Evolutionary conservation across 2,888 invertebrate species (phyloP).

Genomic region (Calameuta filiformis): DNA sequence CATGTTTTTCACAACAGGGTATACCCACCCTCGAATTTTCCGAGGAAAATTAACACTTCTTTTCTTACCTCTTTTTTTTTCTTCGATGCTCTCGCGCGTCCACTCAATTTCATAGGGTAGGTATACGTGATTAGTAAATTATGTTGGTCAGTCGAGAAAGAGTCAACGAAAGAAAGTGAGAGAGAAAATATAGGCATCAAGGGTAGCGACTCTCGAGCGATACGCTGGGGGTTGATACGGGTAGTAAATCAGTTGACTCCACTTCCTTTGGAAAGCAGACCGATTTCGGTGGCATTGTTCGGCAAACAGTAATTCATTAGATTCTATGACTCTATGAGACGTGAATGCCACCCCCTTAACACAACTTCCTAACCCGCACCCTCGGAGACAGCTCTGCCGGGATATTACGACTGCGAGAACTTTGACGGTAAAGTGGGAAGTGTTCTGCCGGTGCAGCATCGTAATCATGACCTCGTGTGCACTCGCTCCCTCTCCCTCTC

Average conservation of each 20-base stretch:
- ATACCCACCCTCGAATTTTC: neutral
- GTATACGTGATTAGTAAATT: slow-evolving; percentile 32
- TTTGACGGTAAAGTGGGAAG: slow-evolving; percentile 39
- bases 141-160: slow-evolving; percentile 7
- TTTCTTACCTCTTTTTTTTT: slow-evolving; percentile 6
- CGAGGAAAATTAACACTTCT: neutral
- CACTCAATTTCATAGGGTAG: neutral
- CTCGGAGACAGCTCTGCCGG: slow-evolving; percentile 8
- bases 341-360: slow-evolving; percentile 34
- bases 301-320: slow-evolving; percentile 56
- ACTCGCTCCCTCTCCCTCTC: neutral
- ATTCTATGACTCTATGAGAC: slow-evolving; percentile 48
- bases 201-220: neutral
- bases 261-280: slow-evolving; percentile 37
- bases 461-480: slow-evolving; percentile 39
- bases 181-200: neutral
- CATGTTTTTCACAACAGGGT: neutral
- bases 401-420: slow-evolving; percentile 29
- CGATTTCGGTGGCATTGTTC: slow-evolving; percentile 46
- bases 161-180: slow-evolving; percentile 17
- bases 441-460: slow-evolving; percentile 37
- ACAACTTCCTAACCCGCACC: slow-evolving; percentile 9
- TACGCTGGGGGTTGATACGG: slow-evolving; percentile 27
- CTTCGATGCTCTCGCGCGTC: neutral
- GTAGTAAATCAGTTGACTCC: slow-evolving; percentile 48